Conservation (phyloP, 1,140 invertebrate genomes). For the Ceratina calcarata region DNA sequence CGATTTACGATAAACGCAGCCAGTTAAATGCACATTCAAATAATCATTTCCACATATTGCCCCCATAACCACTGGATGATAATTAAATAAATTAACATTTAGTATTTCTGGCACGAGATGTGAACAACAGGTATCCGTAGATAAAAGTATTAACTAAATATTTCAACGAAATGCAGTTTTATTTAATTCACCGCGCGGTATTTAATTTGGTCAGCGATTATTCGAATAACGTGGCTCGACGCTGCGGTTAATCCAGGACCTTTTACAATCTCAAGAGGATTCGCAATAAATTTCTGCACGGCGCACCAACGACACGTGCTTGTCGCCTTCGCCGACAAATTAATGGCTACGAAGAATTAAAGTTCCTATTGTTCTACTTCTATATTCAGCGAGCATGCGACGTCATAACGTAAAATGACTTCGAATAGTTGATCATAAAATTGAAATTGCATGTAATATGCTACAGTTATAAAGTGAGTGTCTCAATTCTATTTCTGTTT, state of each 20-base stretch:
- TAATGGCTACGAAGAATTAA: constrained; percentile 4
- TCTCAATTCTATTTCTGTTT: too few relatives aligned
- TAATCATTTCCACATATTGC: background rate
- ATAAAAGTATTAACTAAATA: too few relatives aligned
- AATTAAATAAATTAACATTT: background rate
- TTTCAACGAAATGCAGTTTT: background rate
- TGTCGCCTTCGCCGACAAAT: background rate
- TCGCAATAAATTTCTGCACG: background rate
- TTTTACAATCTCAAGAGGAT: background rate
- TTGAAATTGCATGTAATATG: background rate
- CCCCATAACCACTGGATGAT: background rate
- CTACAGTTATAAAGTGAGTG: background rate
- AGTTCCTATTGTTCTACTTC: background rate
- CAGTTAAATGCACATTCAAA: background rate
- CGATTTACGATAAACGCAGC: background rate
- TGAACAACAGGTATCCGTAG: too few relatives aligned
- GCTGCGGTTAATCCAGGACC: background rate
- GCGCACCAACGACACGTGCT: background rate
- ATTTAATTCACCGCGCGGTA: background rate
- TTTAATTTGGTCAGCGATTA: background rate
- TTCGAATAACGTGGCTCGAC: background rate
- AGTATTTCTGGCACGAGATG: too few relatives aligned
- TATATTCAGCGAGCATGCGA: background rate
- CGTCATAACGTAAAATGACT: background rate
- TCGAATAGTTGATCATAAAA: background rate